Base-by-base conservation (phyloP, 2,797 vertebrate genomes). In the Trachops cirrhosus region DNA sequence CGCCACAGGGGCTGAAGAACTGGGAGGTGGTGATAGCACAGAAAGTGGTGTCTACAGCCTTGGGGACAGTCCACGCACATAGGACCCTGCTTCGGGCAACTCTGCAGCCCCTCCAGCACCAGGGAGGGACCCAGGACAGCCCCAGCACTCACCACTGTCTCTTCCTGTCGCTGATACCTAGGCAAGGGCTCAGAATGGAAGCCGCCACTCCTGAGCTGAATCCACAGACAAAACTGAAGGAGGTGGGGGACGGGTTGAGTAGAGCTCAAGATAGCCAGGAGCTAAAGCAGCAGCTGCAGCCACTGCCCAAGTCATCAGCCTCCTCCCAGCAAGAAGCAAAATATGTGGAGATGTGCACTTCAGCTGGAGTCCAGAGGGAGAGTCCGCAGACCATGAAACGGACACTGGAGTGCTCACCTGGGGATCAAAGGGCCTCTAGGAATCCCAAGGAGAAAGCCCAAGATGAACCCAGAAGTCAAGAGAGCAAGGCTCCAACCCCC, bases 291-390 rank as follows among this genome's bases (percentile, higher is more conserved):
- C 97, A 92, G 96, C 96, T 97, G 97, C 88, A 0, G 82, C 92
- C 41, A 11, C 86, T 80, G 95, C 95, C 93, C 91, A 68, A 94
- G 97, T 96, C 95, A 83, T 82, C 89, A 6, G 91, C 93, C 44
- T 67, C 94, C 93, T 90, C 96, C 39, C 95, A 37, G 84, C 6
- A 19, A 83, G 98, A 99, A 97, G 99, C 98, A 12, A 99, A 98
- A 93, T 99, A 99, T 89, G 99, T 98, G 93, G 99, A 99, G 96
- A 93, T 98, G 93, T 97, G 98, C 10, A 88, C 97, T 89, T 96
- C 97, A 2, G 85, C 98, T 92, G 98, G 98, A 95, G 98, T 97
- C 98, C 98, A 92, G 94, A 97, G 98, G 26, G 98, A 98, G 57
- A 97, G 97, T 79, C 92, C 98, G 11, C 97, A 96, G 97, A 97